A percentile compares a stretch with the other conserved stretches of the same genome.
These are phyloP conservation scores for Neoitamus cyanurus DNA, from an alignment of 2,888 invertebrate species.

Conservation along the genomic window DNA sequence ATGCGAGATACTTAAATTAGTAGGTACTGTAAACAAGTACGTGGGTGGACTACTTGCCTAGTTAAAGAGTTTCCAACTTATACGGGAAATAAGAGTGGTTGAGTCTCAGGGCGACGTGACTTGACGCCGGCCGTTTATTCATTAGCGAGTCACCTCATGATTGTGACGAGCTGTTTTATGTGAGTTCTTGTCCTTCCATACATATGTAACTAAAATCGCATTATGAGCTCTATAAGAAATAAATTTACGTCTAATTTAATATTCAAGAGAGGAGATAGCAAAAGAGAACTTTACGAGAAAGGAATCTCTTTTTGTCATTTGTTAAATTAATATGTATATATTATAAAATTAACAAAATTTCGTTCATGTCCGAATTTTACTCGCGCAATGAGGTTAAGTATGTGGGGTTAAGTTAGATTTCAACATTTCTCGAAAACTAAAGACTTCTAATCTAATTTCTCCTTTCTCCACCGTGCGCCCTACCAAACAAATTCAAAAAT, in stretches of 20 bases:
- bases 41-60: background rate
- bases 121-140: background rate
- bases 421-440: no score
- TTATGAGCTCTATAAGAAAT: background rate
- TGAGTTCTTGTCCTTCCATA: background rate
- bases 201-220: background rate
- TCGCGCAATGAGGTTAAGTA: no score
- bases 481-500: no score
- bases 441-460: no score
- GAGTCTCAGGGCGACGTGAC: background rate
- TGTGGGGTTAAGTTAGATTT: no score
- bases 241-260: background rate
- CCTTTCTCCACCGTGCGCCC: no score
- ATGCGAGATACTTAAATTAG: background rate
- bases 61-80: background rate
- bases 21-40: background rate
- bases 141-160: background rate
- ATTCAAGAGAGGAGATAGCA: background rate
- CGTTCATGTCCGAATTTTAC: no score
- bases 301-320: no score
- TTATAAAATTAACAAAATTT: no score
- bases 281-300: background rate
- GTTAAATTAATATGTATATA: no score
- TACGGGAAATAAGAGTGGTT: background rate
- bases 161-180: background rate